Percentiles rank a stretch among this genome's conserved stretches.
phyloP scores from a whole-genome alignment of 1,140 invertebrate species.

The Teleopsis dalmanni region DNA sequence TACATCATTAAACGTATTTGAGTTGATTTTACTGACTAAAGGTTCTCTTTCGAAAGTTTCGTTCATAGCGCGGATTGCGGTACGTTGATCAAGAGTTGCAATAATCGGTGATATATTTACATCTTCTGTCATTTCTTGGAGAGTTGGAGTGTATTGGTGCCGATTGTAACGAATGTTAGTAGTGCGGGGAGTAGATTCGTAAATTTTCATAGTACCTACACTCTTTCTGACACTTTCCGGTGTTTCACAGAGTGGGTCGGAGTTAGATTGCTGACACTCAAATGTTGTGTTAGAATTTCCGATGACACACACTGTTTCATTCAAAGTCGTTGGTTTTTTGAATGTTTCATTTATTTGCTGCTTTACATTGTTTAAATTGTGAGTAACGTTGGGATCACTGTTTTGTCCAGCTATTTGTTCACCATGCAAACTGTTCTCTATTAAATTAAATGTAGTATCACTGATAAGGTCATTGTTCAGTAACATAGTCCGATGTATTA shows the following conservation, averaged over 20 bases:
- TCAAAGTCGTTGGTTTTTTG: conserved; percentile 18
- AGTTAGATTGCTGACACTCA: conserved; percentile 10
- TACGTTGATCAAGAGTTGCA: conserved; percentile 8
- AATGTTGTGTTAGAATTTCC: conserved; percentile 26
- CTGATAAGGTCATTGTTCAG: conserved; percentile 36
- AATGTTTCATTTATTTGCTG: conserved; percentile 18
- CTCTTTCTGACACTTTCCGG: conserved; percentile 29
- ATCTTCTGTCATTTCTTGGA: conserved; percentile 18
- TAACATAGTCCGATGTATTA: conserved; percentile 23
- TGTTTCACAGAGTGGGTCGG: conserved; percentile 21
- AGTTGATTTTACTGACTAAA: conserved; percentile 9
- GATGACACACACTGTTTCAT: conserved; percentile 21
- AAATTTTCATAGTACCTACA: conserved; percentile 17
- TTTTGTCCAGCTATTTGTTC: too few species aligned
- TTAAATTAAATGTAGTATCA: conserved; percentile 33
- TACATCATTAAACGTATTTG: conserved; percentile 10
- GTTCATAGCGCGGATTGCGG: conserved; percentile 10
- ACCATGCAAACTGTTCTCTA: conserved; percentile 31
- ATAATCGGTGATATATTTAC: conserved; percentile 37
- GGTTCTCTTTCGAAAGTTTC: conserved; percentile 16
- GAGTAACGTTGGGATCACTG: background rate
- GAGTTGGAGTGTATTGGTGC: conserved; percentile 23
- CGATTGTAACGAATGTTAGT: conserved; percentile 19
- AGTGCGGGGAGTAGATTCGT: conserved; percentile 33
- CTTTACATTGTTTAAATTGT: conserved; percentile 12